Evolutionary conservation across 2,113 vertebrate species (phyloP), one percentile per base, ranked within the genome.

Genomic region (Oryzias curvinotus): DNA sequence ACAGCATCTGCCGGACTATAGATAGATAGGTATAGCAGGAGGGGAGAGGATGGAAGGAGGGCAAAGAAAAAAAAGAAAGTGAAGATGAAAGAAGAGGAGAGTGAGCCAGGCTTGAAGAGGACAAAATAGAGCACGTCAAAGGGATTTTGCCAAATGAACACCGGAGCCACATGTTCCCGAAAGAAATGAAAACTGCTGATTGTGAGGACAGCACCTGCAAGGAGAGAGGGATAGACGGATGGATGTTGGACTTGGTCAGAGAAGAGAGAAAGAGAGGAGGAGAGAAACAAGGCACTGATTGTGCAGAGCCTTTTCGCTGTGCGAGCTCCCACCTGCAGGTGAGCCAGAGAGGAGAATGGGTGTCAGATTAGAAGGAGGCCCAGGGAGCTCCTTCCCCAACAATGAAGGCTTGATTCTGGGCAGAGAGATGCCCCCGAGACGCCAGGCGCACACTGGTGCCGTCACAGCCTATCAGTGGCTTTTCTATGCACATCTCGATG

Each of bases 1-100:
- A 90, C 87, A 87, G 88, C 86, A 86, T 91, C 90, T 90, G 87
- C 86, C 48, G 78, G 79, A 87, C 86, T 85, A 88, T 84, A 88
- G 88, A 92, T 86, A 89, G 87, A 90, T 84, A 90, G 89, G 73
- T 87, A 84, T 75, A 83, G 78, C 77, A 83, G 75, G 53, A 82
- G 60, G 57, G 68, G 59, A 68, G 71, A 71, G 64, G 73, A 69
- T 56, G 42, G 59, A 61, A 65, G 59, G 44, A 55, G 49, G 15
- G 65, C 66, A 78, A 75, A 71, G 71, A 78, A 67, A 74, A 28
- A 57, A 63, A 36, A 52, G 57, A 48, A 76, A 77, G 71, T 75
- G 30, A 58, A 41, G 45, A 72, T 57, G 65, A 58, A 61, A 55
- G 26, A 74, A 58, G 46, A 30, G 13, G 67, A 69, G 52, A 28